These are phyloP conservation scores for Congeria kusceri DNA, from an alignment of 2,888 invertebrate species.

Conservation along the genomic window DNA sequence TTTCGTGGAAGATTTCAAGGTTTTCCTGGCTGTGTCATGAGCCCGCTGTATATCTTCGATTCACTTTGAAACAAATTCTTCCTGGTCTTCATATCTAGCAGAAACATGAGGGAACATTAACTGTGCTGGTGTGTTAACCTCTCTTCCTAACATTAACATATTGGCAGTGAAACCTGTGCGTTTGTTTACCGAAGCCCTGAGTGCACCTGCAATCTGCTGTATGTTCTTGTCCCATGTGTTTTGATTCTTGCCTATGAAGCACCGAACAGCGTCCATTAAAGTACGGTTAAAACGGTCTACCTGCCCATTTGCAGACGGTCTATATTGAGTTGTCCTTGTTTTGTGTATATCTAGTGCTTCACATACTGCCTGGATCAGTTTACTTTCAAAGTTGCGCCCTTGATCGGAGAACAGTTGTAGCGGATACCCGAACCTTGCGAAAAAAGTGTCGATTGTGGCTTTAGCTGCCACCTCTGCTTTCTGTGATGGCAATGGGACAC, in stretches of 20 bases:
- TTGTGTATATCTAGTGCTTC: constrained; percentile 27
- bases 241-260: constrained; percentile 22
- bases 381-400: constrained; percentile 32
- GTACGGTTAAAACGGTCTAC: constrained; percentile 22
- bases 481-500: not conserved
- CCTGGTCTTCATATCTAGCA: too few relatives aligned
- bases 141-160: too few relatives aligned
- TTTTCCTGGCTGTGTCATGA: too few relatives aligned
- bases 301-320: constrained; percentile 28
- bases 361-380: constrained; percentile 18
- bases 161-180: too few relatives aligned
- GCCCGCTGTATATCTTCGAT: too few relatives aligned
- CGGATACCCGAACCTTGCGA: constrained; percentile 23
- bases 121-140: too few relatives aligned
- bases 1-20: too few relatives aligned
- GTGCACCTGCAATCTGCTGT: constrained; percentile 29
- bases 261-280: constrained; percentile 25
- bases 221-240: constrained; percentile 24
- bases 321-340: constrained; percentile 31
- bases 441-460: constrained; percentile 24
- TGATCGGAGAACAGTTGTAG: constrained; percentile 27
- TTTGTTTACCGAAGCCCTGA: constrained; percentile 28
- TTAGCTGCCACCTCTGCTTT: not conserved
- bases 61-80: too few relatives aligned
- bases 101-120: too few relatives aligned